phyloP scores from a whole-genome alignment of 2,888 invertebrate genomes.

The Andrena fulva region DNA sequence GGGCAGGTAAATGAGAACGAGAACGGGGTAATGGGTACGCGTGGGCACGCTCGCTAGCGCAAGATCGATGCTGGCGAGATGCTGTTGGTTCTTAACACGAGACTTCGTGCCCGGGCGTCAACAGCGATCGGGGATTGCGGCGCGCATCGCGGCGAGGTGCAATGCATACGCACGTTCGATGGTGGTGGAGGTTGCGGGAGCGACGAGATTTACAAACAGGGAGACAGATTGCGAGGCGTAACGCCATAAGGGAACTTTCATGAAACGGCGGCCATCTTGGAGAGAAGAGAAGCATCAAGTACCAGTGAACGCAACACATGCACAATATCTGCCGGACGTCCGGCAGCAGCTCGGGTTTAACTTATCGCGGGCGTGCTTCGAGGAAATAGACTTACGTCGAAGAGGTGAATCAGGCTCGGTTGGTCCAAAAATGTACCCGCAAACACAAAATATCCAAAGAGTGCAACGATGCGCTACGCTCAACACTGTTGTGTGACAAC shows the following conservation, averaged over 20 bases:
- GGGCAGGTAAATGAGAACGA: conserved; percentile 41
- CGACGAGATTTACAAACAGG: conserved; percentile 55
- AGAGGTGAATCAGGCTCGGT: conserved; percentile 73
- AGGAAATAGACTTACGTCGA: conserved; percentile 76
- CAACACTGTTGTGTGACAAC: conserved; percentile 81
- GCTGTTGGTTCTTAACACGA: conserved; percentile 20
- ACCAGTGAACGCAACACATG: conserved; percentile 75
- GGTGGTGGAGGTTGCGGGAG: not conserved
- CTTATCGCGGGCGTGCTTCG: conserved; percentile 11
- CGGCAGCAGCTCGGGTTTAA: conserved; percentile 28
- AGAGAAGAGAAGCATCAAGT: conserved; percentile 74
- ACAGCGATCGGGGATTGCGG: conserved; percentile 16
- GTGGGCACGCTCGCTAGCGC: conserved; percentile 56
- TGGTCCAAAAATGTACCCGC: conserved; percentile 78
- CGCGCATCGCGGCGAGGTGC: conserved; percentile 17
- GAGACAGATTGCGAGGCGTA: conserved; percentile 52
- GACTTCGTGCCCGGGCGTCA: not conserved
- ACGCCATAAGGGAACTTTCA: conserved; percentile 78
- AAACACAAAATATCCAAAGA: conserved; percentile 77
- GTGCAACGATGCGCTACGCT: conserved; percentile 76
- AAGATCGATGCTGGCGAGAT: conserved; percentile 63
- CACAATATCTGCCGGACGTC: conserved; percentile 64
- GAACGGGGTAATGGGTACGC: conserved; percentile 55
- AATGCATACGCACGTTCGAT: not conserved
- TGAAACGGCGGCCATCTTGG: conserved; percentile 81